A percentile compares a stretch with the other conserved stretches of the same genome.
phyloP scores from a whole-genome alignment of 2,888 invertebrate genomes.

The Odiellus spinosus region DNA sequence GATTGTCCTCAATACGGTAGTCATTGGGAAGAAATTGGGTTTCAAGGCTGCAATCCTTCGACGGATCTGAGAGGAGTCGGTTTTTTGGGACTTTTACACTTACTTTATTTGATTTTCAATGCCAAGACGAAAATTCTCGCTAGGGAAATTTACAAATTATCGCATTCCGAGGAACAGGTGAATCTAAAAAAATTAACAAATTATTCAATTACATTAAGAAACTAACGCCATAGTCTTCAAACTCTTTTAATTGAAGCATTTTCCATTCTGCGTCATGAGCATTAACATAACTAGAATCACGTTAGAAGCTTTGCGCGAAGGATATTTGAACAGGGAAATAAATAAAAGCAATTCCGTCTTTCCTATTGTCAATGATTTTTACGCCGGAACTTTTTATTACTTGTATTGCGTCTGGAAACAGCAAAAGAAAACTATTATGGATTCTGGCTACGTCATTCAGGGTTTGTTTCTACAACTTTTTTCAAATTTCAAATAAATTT shows the following conservation, averaged over 20 bases:
- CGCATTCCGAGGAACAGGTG: conserved; percentile 33
- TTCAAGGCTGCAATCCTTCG: conserved; percentile 38
- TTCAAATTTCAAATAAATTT: not conserved
- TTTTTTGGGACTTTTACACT: conserved; percentile 35
- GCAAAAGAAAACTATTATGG: conserved; percentile 34
- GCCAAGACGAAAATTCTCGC: conserved; percentile 24
- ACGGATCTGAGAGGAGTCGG: conserved; percentile 39
- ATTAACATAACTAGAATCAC: conserved; percentile 38
- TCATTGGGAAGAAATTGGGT: conserved; percentile 41
- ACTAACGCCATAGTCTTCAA: not conserved
- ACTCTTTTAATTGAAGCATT: conserved; percentile 20
- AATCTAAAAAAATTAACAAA: not conserved
- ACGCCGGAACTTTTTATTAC: conserved; percentile 32
- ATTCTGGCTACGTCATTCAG: conserved; percentile 37
- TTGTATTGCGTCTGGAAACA: conserved; percentile 35
- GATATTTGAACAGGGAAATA: conserved; percentile 35
- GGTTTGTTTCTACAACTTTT: conserved; percentile 24
- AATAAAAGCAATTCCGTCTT: conserved; percentile 31
- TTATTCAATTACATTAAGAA: not conserved
- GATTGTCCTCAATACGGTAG: conserved; percentile 35
- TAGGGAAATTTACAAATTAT: conserved; percentile 32
- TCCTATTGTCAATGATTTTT: conserved; percentile 33
- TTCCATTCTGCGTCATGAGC: conserved; percentile 39
- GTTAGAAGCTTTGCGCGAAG: conserved; percentile 35
- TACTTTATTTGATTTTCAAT: conserved; percentile 31